phyloP scores from a whole-genome alignment of 2,113 vertebrate genomes.

The Phyllopteryx taeniolatus region DNA sequence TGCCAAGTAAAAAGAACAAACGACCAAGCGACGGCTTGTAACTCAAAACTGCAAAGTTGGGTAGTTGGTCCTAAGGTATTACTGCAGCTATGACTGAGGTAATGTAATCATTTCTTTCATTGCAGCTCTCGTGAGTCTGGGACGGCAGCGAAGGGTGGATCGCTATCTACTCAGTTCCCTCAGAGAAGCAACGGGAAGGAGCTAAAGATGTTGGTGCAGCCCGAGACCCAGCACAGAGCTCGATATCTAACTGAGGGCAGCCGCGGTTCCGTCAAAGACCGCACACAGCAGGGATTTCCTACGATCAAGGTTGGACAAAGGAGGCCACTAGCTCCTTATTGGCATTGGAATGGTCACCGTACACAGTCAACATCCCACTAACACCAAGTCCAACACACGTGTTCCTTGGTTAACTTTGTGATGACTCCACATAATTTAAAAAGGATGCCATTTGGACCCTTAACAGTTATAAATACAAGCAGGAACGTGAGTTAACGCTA shows the following conservation, averaged over 20 bases:
- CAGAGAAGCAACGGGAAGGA: slow-evolving; percentile 92
- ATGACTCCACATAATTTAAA: neutral
- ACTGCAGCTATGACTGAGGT: neutral
- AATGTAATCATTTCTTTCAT: slow-evolving; percentile 1
- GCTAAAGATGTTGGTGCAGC: slow-evolving; percentile 96
- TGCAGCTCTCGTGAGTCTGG: slow-evolving; percentile 67
- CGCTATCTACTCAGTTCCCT: slow-evolving; percentile 89
- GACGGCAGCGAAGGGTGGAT: slow-evolving; percentile 78
- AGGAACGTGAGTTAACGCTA: neutral
- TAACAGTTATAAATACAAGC: neutral
- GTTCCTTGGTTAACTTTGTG: neutral
- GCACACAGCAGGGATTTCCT: slow-evolving; percentile 96
- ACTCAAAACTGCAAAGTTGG: neutral
- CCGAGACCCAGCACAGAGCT: slow-evolving; percentile 95
- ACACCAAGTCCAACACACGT: too few species aligned
- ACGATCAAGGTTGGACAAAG: slow-evolving; percentile 87
- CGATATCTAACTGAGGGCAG: slow-evolving; percentile 98
- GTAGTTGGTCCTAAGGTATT: neutral
- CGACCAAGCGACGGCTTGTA: neutral
- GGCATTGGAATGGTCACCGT: slow-evolving; percentile 4
- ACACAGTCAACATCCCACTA: slow-evolving; percentile 3
- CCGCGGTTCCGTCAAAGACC: slow-evolving; percentile 95
- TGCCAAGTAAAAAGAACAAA: neutral
- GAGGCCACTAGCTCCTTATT: slow-evolving; percentile 3
- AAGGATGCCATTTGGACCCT: neutral